phyloP scores from a whole-genome alignment of 1,140 invertebrate genomes.

The Caligus rogercresseyi region DNA sequence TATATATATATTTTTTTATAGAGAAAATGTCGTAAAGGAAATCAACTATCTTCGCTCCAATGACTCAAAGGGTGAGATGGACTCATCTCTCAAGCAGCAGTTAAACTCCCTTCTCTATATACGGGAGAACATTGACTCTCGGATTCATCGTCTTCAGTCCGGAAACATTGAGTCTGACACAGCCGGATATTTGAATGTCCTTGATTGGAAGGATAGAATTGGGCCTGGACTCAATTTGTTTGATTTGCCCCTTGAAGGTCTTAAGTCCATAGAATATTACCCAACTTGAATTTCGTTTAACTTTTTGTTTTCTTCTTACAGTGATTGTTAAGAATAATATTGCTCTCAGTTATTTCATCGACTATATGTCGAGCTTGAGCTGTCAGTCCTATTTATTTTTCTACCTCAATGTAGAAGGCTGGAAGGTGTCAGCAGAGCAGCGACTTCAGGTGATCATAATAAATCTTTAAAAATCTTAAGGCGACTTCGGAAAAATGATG shows the following conservation, averaged over 20 bases:
- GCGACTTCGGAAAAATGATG: too few relatives aligned
- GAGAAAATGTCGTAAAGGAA: slow-evolving; percentile 6
- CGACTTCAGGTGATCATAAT: slow-evolving; percentile 42
- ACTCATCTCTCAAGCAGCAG: slow-evolving; percentile 62
- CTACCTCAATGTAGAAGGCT: slow-evolving; percentile 64
- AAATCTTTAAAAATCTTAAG: too few relatives aligned
- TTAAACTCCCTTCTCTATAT: slow-evolving; percentile 48
- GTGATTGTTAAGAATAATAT: slow-evolving; percentile 60
- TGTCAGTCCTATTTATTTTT: slow-evolving; percentile 58
- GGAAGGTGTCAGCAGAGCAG: slow-evolving; percentile 54
- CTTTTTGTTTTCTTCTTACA: background rate
- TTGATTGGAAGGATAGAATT: slow-evolving; percentile 33
- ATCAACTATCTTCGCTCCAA: slow-evolving; percentile 26
- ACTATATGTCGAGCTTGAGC: slow-evolving; percentile 51
- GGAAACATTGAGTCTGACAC: slow-evolving; percentile 26
- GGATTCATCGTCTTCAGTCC: slow-evolving; percentile 39
- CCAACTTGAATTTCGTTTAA: background rate
- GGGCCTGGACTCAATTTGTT: slow-evolving; percentile 39
- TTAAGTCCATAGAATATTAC: background rate
- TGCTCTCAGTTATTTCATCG: slow-evolving; percentile 58
- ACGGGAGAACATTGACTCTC: slow-evolving; percentile 47
- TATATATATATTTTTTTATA: background rate
- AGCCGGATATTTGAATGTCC: slow-evolving; percentile 26
- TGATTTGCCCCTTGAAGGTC: slow-evolving; percentile 43
- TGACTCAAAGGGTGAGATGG: slow-evolving; percentile 61